These are phyloP conservation scores for Ceratina australensis DNA, from an alignment of 1,140 invertebrate genomes.

Conservation along the genomic window DNA sequence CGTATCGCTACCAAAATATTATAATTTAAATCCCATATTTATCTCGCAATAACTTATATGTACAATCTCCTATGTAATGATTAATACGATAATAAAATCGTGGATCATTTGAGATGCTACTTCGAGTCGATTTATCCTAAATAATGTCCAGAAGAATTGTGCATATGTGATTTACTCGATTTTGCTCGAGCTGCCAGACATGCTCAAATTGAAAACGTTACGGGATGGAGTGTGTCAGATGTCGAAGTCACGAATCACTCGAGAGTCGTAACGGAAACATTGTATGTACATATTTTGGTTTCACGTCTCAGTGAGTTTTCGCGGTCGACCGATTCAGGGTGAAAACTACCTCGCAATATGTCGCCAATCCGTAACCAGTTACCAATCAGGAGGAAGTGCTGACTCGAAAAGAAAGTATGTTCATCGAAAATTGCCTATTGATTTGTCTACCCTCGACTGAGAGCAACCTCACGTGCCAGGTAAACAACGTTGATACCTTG, in stretches of 20 bases:
- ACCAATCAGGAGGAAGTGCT: constrained; percentile 47
- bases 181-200: not conserved
- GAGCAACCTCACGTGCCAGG: not conserved
- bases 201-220: not conserved
- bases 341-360: constrained; percentile 70
- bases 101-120: no score
- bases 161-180: no score
- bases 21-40: no score
- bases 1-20: no score
- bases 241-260: constrained; percentile 38
- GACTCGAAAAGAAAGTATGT: constrained; percentile 18
- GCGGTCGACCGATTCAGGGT: constrained; percentile 48
- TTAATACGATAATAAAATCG: no score
- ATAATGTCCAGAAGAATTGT: no score
- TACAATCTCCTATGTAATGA: no score
- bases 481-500: no score
- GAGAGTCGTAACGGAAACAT: constrained; percentile 42
- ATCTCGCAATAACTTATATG: no score
- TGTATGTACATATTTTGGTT: constrained; percentile 57
- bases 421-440: constrained; percentile 31
- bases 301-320: constrained; percentile 63
- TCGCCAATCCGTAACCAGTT: constrained; percentile 61
- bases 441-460: constrained; percentile 19
- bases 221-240: constrained; percentile 41
- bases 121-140: no score